Evolutionary conservation across 2,888 invertebrate genomes (phyloP).

Genomic region (Coronaproctus castanopsis): DNA sequence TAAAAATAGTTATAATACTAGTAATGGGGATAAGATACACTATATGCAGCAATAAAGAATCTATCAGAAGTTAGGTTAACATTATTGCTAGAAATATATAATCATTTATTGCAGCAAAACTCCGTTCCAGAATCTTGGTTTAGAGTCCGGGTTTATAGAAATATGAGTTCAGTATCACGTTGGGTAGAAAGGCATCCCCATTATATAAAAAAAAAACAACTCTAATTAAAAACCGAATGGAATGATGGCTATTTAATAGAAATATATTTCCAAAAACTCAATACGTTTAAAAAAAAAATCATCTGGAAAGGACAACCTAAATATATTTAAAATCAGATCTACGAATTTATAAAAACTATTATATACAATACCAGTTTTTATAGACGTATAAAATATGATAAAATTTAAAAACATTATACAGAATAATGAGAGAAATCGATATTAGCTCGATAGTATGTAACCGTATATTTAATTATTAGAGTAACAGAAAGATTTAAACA

Average conservation of each 20-base stretch:
- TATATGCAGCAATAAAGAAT: no score
- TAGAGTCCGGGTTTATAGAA: no score
- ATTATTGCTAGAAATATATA: background rate
- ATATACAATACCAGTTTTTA: background rate
- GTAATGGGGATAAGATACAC: no score
- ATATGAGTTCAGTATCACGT: no score
- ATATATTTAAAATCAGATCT: background rate
- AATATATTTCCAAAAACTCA: background rate
- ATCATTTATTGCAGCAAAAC: background rate
- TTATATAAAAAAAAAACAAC: background rate
- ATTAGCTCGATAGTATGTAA: background rate
- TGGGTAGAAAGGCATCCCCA: no score
- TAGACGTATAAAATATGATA: background rate
- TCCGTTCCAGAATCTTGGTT: background rate
- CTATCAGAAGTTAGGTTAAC: background rate
- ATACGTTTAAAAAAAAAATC: background rate
- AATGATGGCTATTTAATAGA: background rate
- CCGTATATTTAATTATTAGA: background rate
- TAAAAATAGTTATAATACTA: background rate
- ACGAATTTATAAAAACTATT: background rate
- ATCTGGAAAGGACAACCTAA: background rate
- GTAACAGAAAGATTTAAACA: background rate
- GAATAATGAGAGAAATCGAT: background rate
- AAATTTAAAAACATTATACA: background rate
- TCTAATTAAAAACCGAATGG: background rate